Evolutionary conservation across 1,140 invertebrate genomes (phyloP), one percentile per base, ranked within the genome.

Genomic region (Ostrea denselamellosa): DNA sequence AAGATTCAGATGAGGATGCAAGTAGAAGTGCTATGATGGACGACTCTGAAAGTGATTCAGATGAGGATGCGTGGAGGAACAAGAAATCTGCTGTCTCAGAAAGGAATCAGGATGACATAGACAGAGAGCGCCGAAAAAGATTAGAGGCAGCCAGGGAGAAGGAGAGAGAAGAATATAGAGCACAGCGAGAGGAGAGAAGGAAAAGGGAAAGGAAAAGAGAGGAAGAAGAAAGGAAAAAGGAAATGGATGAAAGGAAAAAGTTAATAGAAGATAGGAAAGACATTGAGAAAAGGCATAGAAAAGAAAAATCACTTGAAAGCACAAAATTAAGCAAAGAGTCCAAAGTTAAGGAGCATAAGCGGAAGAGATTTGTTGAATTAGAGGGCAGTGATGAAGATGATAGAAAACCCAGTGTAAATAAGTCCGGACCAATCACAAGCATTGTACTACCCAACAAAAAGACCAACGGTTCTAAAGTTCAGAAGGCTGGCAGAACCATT

Each of bases 31-130:
- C 62, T 17, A 56, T 22, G 81, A 34, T 82, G 19, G 87, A 86
- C 71, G 89, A 89, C 58, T 87, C 86, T 87, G 86, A 89, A 56
- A 89, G 89, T 86, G 89, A 89, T 68, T 89, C 89, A 22, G 86
- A 87, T 68, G 86, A 85, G 51, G 86, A 89, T 14, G 83, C 84
- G 52, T 89, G 89, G 89, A 87, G 89, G n/a, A 89, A 87, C 53
- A 89, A 89, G 86, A 89, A 89, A n/a, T 82, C 89, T 0, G 34
- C 83, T 34, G 86, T 56, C 17, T 86, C 89, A n/a, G 89, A 89
- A 56, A 65, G 89, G 68, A 71, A 86, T 62, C 81, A 56, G 28
- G 89, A 87, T 54, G 89, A 89, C 52, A 89, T 89, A 83, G 89
- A 89, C 68, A 51, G 86, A 54, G 89, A 89, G 77, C 82, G 89